phyloP scores from a whole-genome alignment of 2,797 vertebrate genomes.

The Enteromius thamalakanensis region DNA sequence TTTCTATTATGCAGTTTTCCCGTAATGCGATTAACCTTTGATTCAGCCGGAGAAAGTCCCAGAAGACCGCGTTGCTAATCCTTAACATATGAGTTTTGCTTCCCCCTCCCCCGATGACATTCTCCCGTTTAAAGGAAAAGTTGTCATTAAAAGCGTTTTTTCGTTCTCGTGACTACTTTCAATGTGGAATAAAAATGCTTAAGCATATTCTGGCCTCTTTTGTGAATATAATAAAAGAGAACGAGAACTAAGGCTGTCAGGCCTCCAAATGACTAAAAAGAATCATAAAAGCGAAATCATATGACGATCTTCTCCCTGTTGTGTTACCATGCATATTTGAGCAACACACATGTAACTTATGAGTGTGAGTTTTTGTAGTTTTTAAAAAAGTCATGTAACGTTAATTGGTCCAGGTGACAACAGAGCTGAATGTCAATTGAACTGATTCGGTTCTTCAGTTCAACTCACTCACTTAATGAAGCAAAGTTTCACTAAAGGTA shows the following conservation, averaged over 20 bases:
- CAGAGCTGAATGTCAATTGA: neutral
- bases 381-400: neutral
- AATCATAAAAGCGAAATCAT: neutral
- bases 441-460: neutral
- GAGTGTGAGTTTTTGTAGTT: neutral
- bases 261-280: neutral
- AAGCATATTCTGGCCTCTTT: neutral
- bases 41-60: conserved; percentile 40
- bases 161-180: neutral
- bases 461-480: neutral
- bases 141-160: neutral
- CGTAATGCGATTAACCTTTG: conserved; percentile 56
- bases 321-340: neutral
- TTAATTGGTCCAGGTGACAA: neutral
- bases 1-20: conserved; percentile 41
- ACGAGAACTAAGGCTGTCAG: neutral
- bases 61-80: conserved; percentile 50
- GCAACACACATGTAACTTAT: neutral
- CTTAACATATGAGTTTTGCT: conserved; percentile 40
- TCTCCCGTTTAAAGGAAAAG: conserved; percentile 3
- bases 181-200: neutral
- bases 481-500: neutral
- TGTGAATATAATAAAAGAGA: neutral
- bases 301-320: neutral
- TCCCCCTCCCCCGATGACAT: neutral